phyloP scores from a whole-genome alignment of 2,888 invertebrate species.

The Pristionchus exspectatus region DNA sequence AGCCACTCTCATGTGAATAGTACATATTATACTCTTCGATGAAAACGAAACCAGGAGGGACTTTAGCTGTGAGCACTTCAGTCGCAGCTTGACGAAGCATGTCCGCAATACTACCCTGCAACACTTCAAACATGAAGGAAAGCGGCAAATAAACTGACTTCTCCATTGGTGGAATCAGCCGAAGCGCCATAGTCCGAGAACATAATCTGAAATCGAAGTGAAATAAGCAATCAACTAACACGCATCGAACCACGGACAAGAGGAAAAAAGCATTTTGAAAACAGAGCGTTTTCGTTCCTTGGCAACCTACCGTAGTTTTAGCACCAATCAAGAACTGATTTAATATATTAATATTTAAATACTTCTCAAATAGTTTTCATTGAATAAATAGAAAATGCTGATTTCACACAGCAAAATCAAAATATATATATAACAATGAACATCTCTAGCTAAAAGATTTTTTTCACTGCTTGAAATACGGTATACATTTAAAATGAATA shows the following conservation, averaged over 20 bases:
- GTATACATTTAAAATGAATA: no score
- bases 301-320: not conserved
- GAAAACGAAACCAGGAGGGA: slow-evolving; percentile 69
- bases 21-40: slow-evolving; percentile 71
- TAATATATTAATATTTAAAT: not conserved
- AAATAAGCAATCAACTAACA: not conserved
- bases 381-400: not conserved
- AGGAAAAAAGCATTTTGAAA: not conserved
- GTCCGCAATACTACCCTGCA: slow-evolving; percentile 67
- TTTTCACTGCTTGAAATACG: no score
- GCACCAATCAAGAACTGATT: slow-evolving; percentile 1
- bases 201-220: not conserved
- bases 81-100: slow-evolving; percentile 73
- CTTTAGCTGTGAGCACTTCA: slow-evolving; percentile 62
- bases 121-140: not conserved
- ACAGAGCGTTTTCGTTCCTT: not conserved
- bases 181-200: slow-evolving; percentile 41
- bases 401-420: no score
- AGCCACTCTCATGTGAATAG: slow-evolving; percentile 70
- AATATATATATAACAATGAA: no score
- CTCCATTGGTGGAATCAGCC: not conserved
- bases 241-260: not conserved
- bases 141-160: not conserved
- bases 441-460: no score
- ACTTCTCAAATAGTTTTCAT: not conserved